Base-by-base conservation (phyloP, 2,888 invertebrate species). In the Epiblema foenella region DNA sequence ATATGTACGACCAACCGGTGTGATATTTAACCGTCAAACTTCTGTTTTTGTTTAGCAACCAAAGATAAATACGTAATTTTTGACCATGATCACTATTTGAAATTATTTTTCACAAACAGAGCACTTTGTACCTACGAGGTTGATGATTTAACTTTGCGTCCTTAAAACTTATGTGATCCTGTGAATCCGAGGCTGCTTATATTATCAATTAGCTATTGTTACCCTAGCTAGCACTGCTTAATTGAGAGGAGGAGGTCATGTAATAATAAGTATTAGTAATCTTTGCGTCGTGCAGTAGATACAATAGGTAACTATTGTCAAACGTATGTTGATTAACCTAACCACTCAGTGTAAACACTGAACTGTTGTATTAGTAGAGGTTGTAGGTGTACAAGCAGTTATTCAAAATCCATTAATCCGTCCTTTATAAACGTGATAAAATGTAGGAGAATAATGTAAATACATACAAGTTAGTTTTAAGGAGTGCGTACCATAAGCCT, bases 391-490 rank as follows among this genome's bases (percentile, higher is more conserved):
- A 52, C 63, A 17, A 60, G 20, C 11, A 60, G 49, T 46, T 37
- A 37, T 64, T 52, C 33, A 37, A 62, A 59, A 65, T 46, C 29
- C 57, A 70, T 72, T 59, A 58, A 68, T 75, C 75, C 75, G 75
- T 75, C 75, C 75, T 68, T 69, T 73, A 60, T 52, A 71, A 68
- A 58, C 67, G 73, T 75, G 75, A 75, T 76, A 74, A 68, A 71
- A 56, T 46, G 46, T 46, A n/a, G 8, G 7, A 68, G 51, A 70
- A 67, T 51, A 56, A 52, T 66, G 39, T 64, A 51, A 70, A 73
- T 54, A 59, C 11, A 17, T 65, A 65, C 51, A 65, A 42, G 20
- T 46, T 65, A 59, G 24, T 65, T 54, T 54, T 60, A 70, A 42
- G 65, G 33, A 46, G 20, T 54, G 17, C 52, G 15, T 60, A 65